Base-by-base conservation (phyloP, 2,888 invertebrate species). In the Leptinotarsa tumamoca region DNA sequence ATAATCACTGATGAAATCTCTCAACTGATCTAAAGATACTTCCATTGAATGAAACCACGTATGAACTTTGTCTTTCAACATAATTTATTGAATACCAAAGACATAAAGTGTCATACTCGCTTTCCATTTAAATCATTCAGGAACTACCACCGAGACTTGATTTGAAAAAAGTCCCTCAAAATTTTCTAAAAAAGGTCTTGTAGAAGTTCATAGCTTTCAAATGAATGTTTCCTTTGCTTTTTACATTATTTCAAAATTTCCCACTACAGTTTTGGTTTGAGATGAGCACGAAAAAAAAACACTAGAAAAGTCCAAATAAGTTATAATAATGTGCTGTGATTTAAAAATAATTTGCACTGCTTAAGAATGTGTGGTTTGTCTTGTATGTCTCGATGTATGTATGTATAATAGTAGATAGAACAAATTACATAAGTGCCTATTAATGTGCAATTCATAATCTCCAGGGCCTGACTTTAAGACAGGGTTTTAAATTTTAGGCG, bases 121-220 rank as follows among this genome's bases (percentile, higher is more conserved):
- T 71, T 79, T 78, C n/a, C 17, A 7, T 43, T 33, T n/a, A 43
- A 63, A n/a, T 17, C 63, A 17, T 63, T 43, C 13, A 63, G 33
- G 33, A n/a, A 5, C 67, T 63, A 27, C 58, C 23, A 56, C 43
- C 23, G 43, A 43, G 2, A 43, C 43, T 10, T 43, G 43, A 43
- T 43, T 43, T 43, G 43, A 10, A 43, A 10, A 43, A 82, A 82
- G 84, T 85, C 87, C 86, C 87, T 87, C 88, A 88, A 88, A 88
- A 86, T 88, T 88, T 88, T 89, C 88, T 88, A 88, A 85, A 86
- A 85, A 84, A 85, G 88, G 88, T 85, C 80, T 86, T 83, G 80
- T 87, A 87, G 84, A 84, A 72, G 78, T 75, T 81, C 81, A 82
- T 79, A 75, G 79, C 80, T 80, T 82, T 80, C 82, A 85, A 81